Evolutionary conservation across 2,888 invertebrate species (phyloP).

Genomic region (Apoda limacodes): DNA sequence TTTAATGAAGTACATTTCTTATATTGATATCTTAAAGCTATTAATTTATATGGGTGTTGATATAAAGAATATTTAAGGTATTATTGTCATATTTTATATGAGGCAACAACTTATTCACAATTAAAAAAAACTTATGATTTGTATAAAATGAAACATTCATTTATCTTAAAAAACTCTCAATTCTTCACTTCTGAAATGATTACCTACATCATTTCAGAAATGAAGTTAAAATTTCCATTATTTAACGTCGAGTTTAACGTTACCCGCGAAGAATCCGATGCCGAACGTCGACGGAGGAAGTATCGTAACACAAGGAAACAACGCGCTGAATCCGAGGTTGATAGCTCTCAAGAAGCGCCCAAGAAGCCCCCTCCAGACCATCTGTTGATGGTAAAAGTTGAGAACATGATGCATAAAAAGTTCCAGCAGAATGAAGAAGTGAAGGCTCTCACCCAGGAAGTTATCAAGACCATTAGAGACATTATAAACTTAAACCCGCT

Average conservation of each 20-base stretch:
- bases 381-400: slow-evolving; percentile 93
- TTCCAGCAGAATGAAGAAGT: slow-evolving; percentile 95
- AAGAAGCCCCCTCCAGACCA: slow-evolving; percentile 40
- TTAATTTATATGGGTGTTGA: too few species aligned
- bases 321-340: slow-evolving; percentile 19
- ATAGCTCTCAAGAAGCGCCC: too few species aligned
- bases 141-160: too few species aligned
- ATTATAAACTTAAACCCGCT: slow-evolving; percentile 97
- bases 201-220: slow-evolving; percentile 54
- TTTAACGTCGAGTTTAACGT: slow-evolving; percentile 87
- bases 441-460: slow-evolving; percentile 95
- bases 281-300: slow-evolving; percentile 66
- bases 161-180: slow-evolving; percentile 1
- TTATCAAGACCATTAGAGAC: slow-evolving; percentile 97
- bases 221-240: slow-evolving; percentile 86
- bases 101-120: too few species aligned
- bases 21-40: too few species aligned
- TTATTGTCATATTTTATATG: too few species aligned
- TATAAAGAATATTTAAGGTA: too few species aligned
- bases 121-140: too few species aligned
- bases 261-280: slow-evolving; percentile 80
- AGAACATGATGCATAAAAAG: slow-evolving; percentile 89
- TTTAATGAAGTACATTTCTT: too few species aligned
- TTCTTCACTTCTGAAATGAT: slow-evolving; percentile 58
- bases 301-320: slow-evolving; percentile 45